These are phyloP conservation scores for Nymphalis c-album DNA, from an alignment of 2,888 invertebrate genomes.

Conservation along the genomic window DNA sequence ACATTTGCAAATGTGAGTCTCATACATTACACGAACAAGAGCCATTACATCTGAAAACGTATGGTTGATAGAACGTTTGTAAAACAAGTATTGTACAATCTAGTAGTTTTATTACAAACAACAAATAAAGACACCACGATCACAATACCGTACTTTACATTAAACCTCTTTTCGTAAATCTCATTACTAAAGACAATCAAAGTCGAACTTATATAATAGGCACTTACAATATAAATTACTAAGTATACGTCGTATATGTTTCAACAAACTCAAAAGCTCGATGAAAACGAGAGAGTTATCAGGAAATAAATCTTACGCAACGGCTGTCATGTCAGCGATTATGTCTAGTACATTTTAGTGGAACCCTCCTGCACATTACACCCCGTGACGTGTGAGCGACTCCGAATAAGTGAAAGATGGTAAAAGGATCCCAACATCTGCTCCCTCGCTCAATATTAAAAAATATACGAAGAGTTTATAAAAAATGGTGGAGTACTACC, in stretches of 20 bases:
- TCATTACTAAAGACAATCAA: too few species aligned
- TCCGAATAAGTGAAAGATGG: conserved; percentile 50
- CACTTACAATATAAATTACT: background rate
- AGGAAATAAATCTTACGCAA: conserved; percentile 43
- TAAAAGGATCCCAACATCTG: conserved; percentile 68
- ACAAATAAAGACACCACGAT: too few species aligned
- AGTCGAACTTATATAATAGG: too few species aligned
- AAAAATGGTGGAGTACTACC: conserved; percentile 47
- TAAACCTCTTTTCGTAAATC: too few species aligned
- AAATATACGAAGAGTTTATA: conserved; percentile 65
- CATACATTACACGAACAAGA: too few species aligned
- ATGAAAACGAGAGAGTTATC: conserved; percentile 2
- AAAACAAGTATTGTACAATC: too few species aligned
- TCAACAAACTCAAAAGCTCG: background rate
- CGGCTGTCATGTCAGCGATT: conserved; percentile 50
- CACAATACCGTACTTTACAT: too few species aligned
- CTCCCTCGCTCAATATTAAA: conserved; percentile 69
- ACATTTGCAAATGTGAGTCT: too few species aligned
- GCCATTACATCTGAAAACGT: too few species aligned
- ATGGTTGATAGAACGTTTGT: too few species aligned
- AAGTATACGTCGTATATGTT: background rate
- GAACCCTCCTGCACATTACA: conserved; percentile 51
- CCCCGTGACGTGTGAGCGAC: conserved; percentile 50
- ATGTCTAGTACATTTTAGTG: conserved; percentile 49
- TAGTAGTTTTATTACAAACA: too few species aligned